Evolutionary conservation across 2,888 invertebrate genomes (phyloP).

Genomic region (Drosophila mimetica): DNA sequence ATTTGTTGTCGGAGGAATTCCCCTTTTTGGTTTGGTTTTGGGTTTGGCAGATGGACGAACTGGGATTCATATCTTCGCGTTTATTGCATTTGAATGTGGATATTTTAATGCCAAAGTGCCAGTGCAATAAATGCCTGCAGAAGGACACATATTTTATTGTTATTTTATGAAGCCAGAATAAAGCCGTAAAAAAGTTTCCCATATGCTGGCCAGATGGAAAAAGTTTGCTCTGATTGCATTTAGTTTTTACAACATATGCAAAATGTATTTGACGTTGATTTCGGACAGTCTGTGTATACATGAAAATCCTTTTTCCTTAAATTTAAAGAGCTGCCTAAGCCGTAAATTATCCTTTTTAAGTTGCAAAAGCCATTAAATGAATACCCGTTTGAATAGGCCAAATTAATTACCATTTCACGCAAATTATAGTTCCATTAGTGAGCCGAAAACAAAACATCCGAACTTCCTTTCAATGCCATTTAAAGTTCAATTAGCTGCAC

Average conservation of each 20-base stretch:
- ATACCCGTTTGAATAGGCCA: background rate
- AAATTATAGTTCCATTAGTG: slow-evolving; percentile 16
- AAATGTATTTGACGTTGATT: background rate
- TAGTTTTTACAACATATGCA: slow-evolving; percentile 30
- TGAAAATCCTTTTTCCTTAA: background rate
- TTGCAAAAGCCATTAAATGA: background rate
- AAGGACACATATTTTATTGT: slow-evolving; percentile 40
- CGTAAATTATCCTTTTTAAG: background rate
- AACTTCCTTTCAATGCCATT: slow-evolving; percentile 34
- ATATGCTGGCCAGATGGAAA: slow-evolving; percentile 32
- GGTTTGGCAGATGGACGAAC: slow-evolving; percentile 27
- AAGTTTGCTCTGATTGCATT: slow-evolving; percentile 43
- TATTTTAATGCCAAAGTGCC: slow-evolving; percentile 34
- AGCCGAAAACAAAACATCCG: slow-evolving; percentile 12
- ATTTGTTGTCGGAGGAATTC: slow-evolving; percentile 37
- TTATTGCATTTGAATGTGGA: slow-evolving; percentile 48
- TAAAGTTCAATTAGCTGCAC: slow-evolving; percentile 53
- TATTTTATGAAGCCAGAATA: slow-evolving; percentile 30
- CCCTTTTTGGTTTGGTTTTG: slow-evolving; percentile 9
- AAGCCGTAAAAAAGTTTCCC: slow-evolving; percentile 24
- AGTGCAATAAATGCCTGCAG: slow-evolving; percentile 37
- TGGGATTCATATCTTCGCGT: slow-evolving; percentile 48
- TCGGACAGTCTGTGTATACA: no score
- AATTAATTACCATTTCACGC: background rate
- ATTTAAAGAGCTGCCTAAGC: background rate